Conservation (phyloP, 2,797 vertebrate species). For the Columba guinea region DNA sequence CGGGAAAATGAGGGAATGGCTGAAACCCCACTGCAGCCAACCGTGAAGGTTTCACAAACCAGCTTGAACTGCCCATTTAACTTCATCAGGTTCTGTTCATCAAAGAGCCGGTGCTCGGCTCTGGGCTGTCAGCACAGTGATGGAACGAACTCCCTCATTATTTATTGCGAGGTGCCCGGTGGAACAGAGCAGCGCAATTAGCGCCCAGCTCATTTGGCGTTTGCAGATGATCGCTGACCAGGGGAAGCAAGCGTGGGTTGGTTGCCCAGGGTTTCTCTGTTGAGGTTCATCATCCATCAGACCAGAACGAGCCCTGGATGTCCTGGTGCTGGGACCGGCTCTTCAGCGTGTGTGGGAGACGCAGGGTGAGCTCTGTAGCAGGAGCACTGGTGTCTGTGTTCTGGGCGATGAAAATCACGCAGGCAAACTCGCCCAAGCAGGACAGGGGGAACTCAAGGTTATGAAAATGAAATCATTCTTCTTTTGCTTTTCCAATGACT, state of each 20-base stretch:
- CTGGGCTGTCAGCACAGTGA: background rate
- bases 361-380: background rate
- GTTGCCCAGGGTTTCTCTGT: background rate
- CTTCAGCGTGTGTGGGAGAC: background rate
- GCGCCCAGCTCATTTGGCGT: background rate
- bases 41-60: background rate
- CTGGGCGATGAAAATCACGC: background rate
- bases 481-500: constrained; percentile 34
- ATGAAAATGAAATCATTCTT: constrained; percentile 68
- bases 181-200: background rate
- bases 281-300: background rate
- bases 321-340: background rate
- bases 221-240: background rate
- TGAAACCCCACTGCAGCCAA: background rate
- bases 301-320: background rate
- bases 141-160: background rate
- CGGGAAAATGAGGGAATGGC: background rate
- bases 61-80: background rate
- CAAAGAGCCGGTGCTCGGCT: background rate
- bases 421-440: background rate
- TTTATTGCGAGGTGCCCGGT: background rate
- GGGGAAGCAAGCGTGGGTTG: background rate
- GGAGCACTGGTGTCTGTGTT: background rate
- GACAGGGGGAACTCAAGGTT: constrained; percentile 57
- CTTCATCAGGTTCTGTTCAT: background rate